Evolutionary conservation across 2,888 invertebrate species (phyloP).

Genomic region (Leptinotarsa haldemani): DNA sequence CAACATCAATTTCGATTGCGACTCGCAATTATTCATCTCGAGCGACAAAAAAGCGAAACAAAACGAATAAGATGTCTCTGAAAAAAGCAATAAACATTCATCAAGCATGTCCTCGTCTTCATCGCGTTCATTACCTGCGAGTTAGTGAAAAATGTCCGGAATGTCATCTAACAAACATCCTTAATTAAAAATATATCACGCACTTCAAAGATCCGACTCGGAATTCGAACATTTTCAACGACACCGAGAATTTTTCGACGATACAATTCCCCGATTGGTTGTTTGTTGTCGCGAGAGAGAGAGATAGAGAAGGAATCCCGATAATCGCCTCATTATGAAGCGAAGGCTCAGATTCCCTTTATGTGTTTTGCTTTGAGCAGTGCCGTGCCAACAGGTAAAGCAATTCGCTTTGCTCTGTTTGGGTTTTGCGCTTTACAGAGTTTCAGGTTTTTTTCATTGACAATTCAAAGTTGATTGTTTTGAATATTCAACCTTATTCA

Average conservation of each 20-base stretch:
- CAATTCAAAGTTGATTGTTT: too few species aligned
- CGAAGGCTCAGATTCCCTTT: slow-evolving; percentile 17
- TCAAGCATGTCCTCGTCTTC: slow-evolving; percentile 7
- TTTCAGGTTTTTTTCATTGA: too few species aligned
- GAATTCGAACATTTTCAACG: not conserved
- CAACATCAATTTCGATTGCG: not conserved
- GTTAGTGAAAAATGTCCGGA: slow-evolving; percentile 13
- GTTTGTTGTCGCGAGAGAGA: not conserved
- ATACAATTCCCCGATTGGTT: slow-evolving; percentile 13
- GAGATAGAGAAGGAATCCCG: not conserved
- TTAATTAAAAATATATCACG: slow-evolving; percentile 20
- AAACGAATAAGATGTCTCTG: not conserved
- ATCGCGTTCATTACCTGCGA: slow-evolving; percentile 13
- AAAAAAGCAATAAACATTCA: slow-evolving; percentile 17
- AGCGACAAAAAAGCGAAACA: not conserved
- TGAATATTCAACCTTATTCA: too few species aligned
- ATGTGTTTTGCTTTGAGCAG: slow-evolving; percentile 2
- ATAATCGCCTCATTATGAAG: slow-evolving; percentile 14
- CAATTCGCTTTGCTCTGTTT: too few species aligned
- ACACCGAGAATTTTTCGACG: slow-evolving; percentile 6
- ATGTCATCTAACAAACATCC: slow-evolving; percentile 19
- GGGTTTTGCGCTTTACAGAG: too few species aligned
- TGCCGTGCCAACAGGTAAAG: not conserved
- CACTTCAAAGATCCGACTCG: slow-evolving; percentile 10
- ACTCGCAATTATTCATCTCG: not conserved